These are phyloP conservation scores for Oxyruncus cristatus DNA, from an alignment of 2,113 vertebrate genomes.

Conservation along the genomic window DNA sequence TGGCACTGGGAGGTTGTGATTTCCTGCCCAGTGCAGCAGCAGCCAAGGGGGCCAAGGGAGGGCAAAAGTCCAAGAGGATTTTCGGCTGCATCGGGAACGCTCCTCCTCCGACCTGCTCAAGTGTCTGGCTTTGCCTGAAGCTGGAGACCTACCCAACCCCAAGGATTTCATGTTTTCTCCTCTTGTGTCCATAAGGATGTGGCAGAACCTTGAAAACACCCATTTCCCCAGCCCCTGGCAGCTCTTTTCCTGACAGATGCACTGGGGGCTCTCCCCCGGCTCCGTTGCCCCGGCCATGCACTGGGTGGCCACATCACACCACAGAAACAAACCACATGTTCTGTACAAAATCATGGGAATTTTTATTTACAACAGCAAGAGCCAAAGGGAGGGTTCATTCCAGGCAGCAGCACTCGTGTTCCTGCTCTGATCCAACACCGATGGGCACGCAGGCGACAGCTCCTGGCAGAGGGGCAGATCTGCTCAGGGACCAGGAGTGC, in stretches of 20 bases:
- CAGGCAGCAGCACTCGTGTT: neutral
- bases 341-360: neutral
- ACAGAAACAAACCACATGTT: neutral
- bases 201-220: neutral
- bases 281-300: accelerated
- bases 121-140: neutral
- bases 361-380: conserved; percentile 32
- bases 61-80: no score
- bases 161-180: neutral
- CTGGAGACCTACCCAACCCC: neutral
- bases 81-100: neutral
- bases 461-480: neutral
- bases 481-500: neutral
- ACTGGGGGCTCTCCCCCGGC: neutral
- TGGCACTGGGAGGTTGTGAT: neutral
- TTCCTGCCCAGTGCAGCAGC: accelerated
- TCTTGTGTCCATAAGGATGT: neutral
- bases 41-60: neutral
- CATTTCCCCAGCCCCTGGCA: neutral
- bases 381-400: neutral
- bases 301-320: accelerated
- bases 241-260: neutral
- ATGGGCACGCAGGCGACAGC: neutral
- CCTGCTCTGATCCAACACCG: neutral
- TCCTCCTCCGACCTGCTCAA: neutral